A percentile compares a stretch with the other conserved stretches of the same genome.
These are phyloP conservation scores for Phortica magna DNA, from an alignment of 2,888 invertebrate species.

Conservation along the genomic window DNA sequence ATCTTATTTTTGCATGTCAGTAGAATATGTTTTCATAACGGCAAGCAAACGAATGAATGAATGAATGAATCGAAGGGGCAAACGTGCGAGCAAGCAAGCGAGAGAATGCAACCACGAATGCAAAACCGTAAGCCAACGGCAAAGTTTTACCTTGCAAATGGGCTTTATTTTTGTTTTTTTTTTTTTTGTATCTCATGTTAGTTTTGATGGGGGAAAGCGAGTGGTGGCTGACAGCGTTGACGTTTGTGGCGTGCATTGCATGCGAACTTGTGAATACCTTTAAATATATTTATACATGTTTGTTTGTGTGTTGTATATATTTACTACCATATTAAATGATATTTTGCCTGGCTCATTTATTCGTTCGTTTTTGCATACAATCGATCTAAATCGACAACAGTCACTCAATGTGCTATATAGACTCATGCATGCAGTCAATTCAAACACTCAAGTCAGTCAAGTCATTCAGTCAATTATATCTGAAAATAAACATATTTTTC, in stretches of 20 bases:
- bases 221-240: not conserved
- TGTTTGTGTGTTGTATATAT: not conserved
- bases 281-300: not conserved
- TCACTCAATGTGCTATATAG: not conserved
- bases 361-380: conserved; percentile 1
- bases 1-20: conserved; percentile 27
- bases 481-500: not conserved
- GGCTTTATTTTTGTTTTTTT: not conserved
- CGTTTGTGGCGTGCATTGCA: not conserved
- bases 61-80: not conserved
- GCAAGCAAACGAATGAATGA: not conserved
- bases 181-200: not conserved
- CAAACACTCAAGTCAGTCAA: too few relatives aligned
- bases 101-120: conserved; percentile 10
- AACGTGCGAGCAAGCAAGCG: conserved; percentile 1
- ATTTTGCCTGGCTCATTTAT: not conserved
- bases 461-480: not conserved
- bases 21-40: conserved; percentile 23
- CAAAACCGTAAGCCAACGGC: not conserved
- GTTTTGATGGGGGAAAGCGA: not conserved
- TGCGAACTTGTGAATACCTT: not conserved
- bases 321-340: conserved; percentile 5
- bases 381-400: not conserved
- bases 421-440: not conserved
- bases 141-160: conserved; percentile 15